A percentile compares a stretch with the other conserved stretches of the same genome.
Evolutionary conservation across 1,140 invertebrate genomes (phyloP).

Genomic region (Drosophila repleta): DNA sequence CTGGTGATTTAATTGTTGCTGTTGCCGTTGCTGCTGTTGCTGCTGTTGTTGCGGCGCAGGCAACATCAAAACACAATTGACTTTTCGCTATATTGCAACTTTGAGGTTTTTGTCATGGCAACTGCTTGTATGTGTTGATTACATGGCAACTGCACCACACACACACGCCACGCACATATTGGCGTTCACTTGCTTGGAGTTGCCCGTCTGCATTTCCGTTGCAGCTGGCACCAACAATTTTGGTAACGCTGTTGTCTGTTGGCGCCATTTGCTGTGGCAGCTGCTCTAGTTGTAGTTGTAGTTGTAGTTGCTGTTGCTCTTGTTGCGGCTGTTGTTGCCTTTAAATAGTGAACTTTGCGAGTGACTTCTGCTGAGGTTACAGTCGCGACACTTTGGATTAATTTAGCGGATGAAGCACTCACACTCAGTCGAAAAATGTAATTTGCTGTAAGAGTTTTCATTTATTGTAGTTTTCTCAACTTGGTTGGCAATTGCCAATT

Average conservation of each 20-base stretch:
- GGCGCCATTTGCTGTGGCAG: conserved; percentile 46
- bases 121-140: conserved; percentile 52
- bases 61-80: conserved; percentile 79
- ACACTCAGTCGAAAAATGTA: background rate
- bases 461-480: conserved; percentile 44
- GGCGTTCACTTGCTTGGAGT: conserved; percentile 21
- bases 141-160: conserved; percentile 50
- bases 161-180: conserved; percentile 4
- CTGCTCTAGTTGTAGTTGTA: conserved; percentile 5
- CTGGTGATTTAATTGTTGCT: conserved; percentile 28
- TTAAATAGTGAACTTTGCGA: conserved; percentile 60
- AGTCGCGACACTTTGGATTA: conserved; percentile 68
- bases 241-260: conserved; percentile 26
- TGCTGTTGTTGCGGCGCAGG: conserved; percentile 29
- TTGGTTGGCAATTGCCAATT: conserved; percentile 60
- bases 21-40: conserved; percentile 10
- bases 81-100: conserved; percentile 75
- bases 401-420: conserved; percentile 65
- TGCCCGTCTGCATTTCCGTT: conserved; percentile 63
- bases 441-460: conserved; percentile 53
- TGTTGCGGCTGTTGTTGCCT: conserved; percentile 54
- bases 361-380: conserved; percentile 46
- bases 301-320: conserved; percentile 20
- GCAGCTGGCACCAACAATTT: conserved; percentile 68
- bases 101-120: conserved; percentile 63